Conservation (phyloP, 1,140 invertebrate genomes). For the Metaphire vulgaris region DNA sequence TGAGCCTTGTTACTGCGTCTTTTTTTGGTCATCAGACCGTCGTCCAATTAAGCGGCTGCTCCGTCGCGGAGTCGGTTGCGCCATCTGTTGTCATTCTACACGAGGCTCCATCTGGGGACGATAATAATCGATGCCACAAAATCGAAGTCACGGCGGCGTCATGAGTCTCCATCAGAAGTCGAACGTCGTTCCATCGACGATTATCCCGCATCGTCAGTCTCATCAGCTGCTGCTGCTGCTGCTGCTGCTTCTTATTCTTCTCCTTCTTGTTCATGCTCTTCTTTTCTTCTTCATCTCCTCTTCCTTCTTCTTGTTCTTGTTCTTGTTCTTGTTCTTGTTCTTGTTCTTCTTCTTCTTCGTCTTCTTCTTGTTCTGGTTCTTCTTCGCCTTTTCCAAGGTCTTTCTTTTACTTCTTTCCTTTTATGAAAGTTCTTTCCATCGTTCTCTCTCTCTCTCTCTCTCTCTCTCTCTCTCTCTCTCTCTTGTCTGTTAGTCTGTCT, state of each 20-base stretch:
- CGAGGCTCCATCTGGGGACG: background rate
- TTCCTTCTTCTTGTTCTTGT: background rate
- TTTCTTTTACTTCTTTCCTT: too few relatives aligned
- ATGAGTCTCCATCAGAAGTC: background rate
- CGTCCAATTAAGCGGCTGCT: background rate
- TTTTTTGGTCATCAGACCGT: background rate
- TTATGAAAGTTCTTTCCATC: background rate
- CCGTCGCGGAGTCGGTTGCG: background rate
- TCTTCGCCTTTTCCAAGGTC: background rate
- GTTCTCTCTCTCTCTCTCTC: background rate
- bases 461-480: background rate
- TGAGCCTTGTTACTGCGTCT: background rate
- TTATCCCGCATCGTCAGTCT: too few relatives aligned
- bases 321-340: background rate
- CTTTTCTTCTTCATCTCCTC: background rate
- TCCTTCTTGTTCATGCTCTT: background rate
- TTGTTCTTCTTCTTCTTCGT: background rate
- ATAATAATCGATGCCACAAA: background rate
- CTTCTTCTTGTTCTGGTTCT: background rate
- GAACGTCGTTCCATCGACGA: background rate
- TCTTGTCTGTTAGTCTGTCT: background rate
- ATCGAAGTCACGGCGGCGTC: background rate
- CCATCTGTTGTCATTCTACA: background rate
- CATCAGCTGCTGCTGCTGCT: background rate
- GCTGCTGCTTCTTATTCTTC: background rate